Base-by-base conservation (phyloP, 2,113 vertebrate species). In the Heliornis fulica region DNA sequence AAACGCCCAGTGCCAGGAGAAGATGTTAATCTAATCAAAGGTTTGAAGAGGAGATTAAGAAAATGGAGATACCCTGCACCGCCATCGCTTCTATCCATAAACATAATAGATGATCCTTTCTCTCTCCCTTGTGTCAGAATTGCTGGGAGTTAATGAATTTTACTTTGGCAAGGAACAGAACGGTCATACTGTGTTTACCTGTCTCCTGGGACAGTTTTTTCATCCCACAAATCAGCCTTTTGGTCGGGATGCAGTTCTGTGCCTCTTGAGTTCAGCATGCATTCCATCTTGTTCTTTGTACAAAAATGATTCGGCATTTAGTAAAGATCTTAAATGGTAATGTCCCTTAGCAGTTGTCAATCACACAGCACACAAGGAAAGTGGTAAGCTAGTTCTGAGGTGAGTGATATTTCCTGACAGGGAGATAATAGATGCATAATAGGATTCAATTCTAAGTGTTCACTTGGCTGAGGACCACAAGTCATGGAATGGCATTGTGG, bases 291-390 rank as follows among this genome's bases (percentile, higher is more conserved):
- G 64, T n/a, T 32, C 34, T 60, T 94, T 88, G 85, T 64, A 54
- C 68, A 74, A 85, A 64, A 80, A 80, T 61, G 3, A 71, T 83
- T 95, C 89, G 74, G 48, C 43, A 29, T 94, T 97, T 95, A 89
- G 63, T 90, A 83, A 96, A 94, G 36, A 65, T 94, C 81, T 94
- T 95, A 83, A 77, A 77, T 70, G 50, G 31, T 70, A 83, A 80
- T 53, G 72, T 60, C 56, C 81, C 50, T 63, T 50, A 50, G 70
- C 34, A 85, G 38, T 0, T 68, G 56, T 4, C 26, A 2, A 59
- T 81, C 34, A 26, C 48, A 68, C 32, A 60, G 65, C 83, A n/a
- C 79, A 29, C n/a, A 88, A 45, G 64, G 53, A 72, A 93, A 38
- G 36, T 65, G 32, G 25, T 68, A 89, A 94, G 61, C 41, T 69